Base-by-base conservation (phyloP, 2,797 vertebrate species). In the Enteromius mattozi region DNA sequence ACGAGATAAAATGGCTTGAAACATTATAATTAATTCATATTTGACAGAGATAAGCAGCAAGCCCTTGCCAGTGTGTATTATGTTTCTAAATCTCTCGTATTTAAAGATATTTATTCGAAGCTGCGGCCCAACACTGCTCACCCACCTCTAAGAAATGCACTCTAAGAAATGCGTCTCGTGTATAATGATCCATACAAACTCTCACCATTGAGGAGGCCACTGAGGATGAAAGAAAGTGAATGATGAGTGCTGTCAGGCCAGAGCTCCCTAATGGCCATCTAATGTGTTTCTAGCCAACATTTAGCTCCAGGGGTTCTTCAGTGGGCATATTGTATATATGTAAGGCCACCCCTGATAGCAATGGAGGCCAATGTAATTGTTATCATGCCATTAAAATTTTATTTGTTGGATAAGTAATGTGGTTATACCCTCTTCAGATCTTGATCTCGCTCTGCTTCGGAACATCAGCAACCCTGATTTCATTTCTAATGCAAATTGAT, bases 381-480 rank as follows among this genome's bases (percentile, higher is more conserved):
- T 87, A 87, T 82, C 84, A 83, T 88, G 84, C 84, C 91, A 91
- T 94, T 93, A 90, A 91, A 93, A 85, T 90, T 92, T 90, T 89
- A 94, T 92, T 89, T 88, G 78, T 77, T 81, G 85, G 87, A 90
- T 91, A 90, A 90, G 89, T 91, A 90, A 94, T 91, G 87, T 85
- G 61, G 86, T 91, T 92, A 66, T 90, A 88, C 63, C 66, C 78
- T 70, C 88, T 78, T 70, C 84, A 88, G 87, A 85, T 89, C 87
- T 87, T 83, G 74, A 51, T 33, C 85, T 61, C 6, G 83, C 83
- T 84, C 85, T 78, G 42, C 77, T 82, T 75, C 70, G 85, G 87
- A 88, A 87, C 87, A 86, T 87, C 89, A 87, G 88, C 86, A 87
- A 83, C 88, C 63, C 88, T 86, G 82, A 92, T 90, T 90, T 75